These are phyloP conservation scores for Burhinus bistriatus DNA, from an alignment of 2,113 vertebrate species.

Conservation along the genomic window DNA sequence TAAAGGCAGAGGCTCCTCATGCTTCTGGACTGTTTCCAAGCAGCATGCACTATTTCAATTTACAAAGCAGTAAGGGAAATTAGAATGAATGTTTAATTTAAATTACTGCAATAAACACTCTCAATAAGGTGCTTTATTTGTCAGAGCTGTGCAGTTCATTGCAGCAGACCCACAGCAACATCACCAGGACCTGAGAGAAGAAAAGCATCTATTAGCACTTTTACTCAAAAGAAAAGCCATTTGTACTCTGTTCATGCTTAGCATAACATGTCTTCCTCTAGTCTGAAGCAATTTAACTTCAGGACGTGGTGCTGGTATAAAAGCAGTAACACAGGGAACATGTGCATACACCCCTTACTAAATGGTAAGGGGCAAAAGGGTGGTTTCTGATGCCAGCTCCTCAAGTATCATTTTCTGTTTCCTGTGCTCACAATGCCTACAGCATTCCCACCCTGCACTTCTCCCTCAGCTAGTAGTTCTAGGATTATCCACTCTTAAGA, in stretches of 20 bases:
- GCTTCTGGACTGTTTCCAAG: not conserved
- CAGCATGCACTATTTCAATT: fast-evolving
- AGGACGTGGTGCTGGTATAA: not conserved
- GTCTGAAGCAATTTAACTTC: no score
- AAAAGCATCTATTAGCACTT: not conserved
- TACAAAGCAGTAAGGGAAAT: not conserved
- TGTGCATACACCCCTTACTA: fast-evolving
- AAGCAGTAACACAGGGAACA: not conserved
- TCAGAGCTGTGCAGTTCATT: not conserved
- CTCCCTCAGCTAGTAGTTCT: not conserved
- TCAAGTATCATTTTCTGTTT: not conserved
- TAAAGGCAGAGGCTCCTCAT: not conserved
- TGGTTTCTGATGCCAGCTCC: not conserved
- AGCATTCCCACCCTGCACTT: not conserved
- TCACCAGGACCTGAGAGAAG: not conserved
- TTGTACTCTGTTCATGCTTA: not conserved
- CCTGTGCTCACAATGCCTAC: fast-evolving
- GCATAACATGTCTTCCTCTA: no score
- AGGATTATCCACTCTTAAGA: not conserved
- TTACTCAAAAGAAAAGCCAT: not conserved
- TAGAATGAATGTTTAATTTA: not conserved
- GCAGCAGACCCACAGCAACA: not conserved
- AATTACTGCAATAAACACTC: not conserved
- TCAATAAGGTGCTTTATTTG: no score
- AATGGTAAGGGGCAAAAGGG: not conserved